These are phyloP conservation scores for Coelopa pilipes DNA, from an alignment of 2,888 invertebrate genomes.

Conservation along the genomic window DNA sequence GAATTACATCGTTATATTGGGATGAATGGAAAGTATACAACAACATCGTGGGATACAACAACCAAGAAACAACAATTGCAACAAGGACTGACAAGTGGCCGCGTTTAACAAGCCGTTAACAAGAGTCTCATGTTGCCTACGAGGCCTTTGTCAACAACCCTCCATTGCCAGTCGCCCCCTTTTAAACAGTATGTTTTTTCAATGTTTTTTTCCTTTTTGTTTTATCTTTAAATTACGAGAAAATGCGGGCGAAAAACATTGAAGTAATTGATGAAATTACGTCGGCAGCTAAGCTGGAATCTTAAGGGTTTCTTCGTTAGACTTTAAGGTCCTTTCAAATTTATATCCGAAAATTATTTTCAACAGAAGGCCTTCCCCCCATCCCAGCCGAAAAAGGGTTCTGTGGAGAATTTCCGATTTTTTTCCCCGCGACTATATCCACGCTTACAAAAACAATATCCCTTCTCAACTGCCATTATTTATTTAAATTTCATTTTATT, in stretches of 20 bases:
- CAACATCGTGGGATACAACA: not conserved
- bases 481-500: conserved; percentile 53
- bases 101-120: conserved; percentile 37
- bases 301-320: conserved; percentile 8
- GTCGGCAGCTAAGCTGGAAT: not conserved
- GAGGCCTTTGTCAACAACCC: conserved; percentile 31
- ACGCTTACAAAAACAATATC: conserved; percentile 31
- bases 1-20: too few species aligned
- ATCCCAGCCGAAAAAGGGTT: not conserved
- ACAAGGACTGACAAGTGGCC: conserved; percentile 34
- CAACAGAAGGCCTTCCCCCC: not conserved
- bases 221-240: conserved; percentile 3
- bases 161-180: conserved; percentile 6
- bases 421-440: not conserved
- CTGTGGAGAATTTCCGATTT: too few species aligned
- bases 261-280: conserved; percentile 29
- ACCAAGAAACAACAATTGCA: conserved; percentile 6
- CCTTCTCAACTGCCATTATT: conserved; percentile 32
- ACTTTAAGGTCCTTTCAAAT: conserved; percentile 21
- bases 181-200: too few species aligned
- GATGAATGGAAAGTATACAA: too few species aligned
- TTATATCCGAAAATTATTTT: not conserved
- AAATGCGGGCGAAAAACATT: conserved; percentile 8
- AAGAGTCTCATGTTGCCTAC: conserved; percentile 27
- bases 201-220: too few species aligned